Evolutionary conservation across 2,797 vertebrate genomes (phyloP).

Genomic region (Todus mexicanus): DNA sequence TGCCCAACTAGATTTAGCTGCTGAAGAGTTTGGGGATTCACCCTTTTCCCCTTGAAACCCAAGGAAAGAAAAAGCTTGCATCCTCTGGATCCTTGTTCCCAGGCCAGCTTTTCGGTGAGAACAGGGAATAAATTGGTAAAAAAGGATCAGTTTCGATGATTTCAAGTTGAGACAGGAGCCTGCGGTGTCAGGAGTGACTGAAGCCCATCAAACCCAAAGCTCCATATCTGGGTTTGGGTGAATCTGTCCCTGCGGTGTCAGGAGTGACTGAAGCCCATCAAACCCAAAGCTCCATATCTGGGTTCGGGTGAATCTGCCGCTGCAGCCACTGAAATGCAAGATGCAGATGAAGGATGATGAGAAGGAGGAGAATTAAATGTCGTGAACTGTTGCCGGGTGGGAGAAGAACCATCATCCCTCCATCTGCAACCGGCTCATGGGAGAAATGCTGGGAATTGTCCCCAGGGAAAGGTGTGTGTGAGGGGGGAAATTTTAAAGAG

Average conservation of each 20-base stretch:
- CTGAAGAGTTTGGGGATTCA: background rate
- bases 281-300: background rate
- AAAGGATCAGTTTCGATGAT: background rate
- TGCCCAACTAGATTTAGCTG: background rate
- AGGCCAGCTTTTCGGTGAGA: background rate
- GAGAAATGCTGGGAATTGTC: conserved; percentile 10
- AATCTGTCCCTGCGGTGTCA: accelerated
- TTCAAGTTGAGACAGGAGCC: background rate
- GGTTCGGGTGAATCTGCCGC: background rate
- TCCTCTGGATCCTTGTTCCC: background rate
- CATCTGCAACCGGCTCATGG: background rate
- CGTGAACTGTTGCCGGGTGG: background rate
- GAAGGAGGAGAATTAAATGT: background rate
- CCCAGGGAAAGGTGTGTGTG: background rate
- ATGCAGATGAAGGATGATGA: background rate
- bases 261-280: background rate
- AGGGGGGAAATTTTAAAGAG: conserved; percentile 31
- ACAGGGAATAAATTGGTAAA: background rate
- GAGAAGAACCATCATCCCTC: background rate
- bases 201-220: background rate
- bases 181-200: background rate
- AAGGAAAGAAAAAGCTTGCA: background rate
- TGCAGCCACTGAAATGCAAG: background rate
- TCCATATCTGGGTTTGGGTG: background rate
- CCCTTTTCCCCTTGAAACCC: background rate